phyloP scores from a whole-genome alignment of 2,888 invertebrate species.

The Drosophila maculinotata region DNA sequence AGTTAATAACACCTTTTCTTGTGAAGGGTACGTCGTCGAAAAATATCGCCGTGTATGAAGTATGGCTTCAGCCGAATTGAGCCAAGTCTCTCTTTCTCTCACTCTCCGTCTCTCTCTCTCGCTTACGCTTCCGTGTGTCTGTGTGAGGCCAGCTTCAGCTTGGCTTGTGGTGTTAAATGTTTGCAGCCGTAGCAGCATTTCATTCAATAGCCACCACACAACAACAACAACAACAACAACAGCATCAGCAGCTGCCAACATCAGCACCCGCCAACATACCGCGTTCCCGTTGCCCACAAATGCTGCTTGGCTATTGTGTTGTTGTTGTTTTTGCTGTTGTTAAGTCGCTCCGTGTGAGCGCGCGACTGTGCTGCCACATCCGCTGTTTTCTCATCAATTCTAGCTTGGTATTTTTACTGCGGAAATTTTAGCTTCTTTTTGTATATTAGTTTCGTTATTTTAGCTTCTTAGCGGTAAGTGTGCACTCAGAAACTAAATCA shows the following conservation, averaged over 20 bases:
- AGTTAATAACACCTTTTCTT: constrained; percentile 79
- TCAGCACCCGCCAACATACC: constrained; percentile 71
- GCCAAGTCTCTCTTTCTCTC: constrained; percentile 32
- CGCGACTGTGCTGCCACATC: constrained; percentile 18
- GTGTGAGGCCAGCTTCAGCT: constrained; percentile 71
- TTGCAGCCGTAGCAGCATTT: constrained; percentile 74
- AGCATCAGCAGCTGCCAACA: constrained; percentile 73
- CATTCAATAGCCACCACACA: constrained; percentile 71
- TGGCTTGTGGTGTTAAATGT: constrained; percentile 78
- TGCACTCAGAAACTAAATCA: too few relatives aligned
- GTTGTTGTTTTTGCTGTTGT: constrained; percentile 36
- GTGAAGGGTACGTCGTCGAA: constrained; percentile 68
- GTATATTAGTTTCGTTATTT: background rate
- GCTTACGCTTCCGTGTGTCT: constrained; percentile 17
- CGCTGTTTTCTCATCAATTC: background rate
- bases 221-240: constrained; percentile 36
- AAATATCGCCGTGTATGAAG: constrained; percentile 60
- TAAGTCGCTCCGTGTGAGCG: constrained; percentile 53
- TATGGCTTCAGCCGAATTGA: constrained; percentile 65
- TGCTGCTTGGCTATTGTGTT: constrained; percentile 43
- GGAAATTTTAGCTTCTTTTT: background rate
- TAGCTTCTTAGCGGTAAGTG: too few relatives aligned
- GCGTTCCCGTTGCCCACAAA: constrained; percentile 38
- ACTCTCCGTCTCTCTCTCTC: constrained; percentile 12
- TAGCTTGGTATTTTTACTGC: background rate